Evolutionary conservation across 2,888 invertebrate genomes (phyloP), one percentile per base, ranked within the genome.

Genomic region (Rapana venosa): DNA sequence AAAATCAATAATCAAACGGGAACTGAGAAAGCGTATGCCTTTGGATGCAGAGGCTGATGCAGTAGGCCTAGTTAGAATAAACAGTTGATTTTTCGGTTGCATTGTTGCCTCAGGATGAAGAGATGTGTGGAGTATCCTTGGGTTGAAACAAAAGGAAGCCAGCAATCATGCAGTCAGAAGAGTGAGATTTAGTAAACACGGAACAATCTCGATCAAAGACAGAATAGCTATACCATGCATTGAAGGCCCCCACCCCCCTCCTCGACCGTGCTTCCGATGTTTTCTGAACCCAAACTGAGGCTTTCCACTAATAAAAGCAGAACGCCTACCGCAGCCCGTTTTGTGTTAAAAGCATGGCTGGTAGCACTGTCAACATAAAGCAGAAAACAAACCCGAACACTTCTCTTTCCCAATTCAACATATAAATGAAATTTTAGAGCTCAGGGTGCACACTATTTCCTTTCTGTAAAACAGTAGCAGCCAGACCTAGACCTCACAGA

Each of bases 401-500:
- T 8, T 83, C 22, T 83, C 56, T 84, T 84, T 13, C 56, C 47
- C 15, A 22, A 8, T 47, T 47, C 47, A 86, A 15, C 5, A 61
- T n/a, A 26, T 22, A 86, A 30, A 86, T 47, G 47, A 83, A 83
- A 47, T 83, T 26, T 83, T 8, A 22, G 35, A 83, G 26, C 11
- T 26, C 22, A 83, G 22, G 36, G 11, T 66, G 86, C 66, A 85
- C n/a, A 26, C n/a, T 66, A 30, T 86, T 86, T 66, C n/a, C 32
- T 66, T 66, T 85, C 30, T 20, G 15, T 17, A 30, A 86, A 86
- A 22, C 56, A 58, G 66, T 30, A 22, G 66, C 61, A 86, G 58
- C 86, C 30, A 86, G 58, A 36, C 81, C 81, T 47, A 83, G 81
- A 83, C 66, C 74, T 86, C 86, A 86, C 56, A 58, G 86, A 90